phyloP scores from a whole-genome alignment of 2,797 vertebrate genomes.

The Malurus leucopterus region DNA sequence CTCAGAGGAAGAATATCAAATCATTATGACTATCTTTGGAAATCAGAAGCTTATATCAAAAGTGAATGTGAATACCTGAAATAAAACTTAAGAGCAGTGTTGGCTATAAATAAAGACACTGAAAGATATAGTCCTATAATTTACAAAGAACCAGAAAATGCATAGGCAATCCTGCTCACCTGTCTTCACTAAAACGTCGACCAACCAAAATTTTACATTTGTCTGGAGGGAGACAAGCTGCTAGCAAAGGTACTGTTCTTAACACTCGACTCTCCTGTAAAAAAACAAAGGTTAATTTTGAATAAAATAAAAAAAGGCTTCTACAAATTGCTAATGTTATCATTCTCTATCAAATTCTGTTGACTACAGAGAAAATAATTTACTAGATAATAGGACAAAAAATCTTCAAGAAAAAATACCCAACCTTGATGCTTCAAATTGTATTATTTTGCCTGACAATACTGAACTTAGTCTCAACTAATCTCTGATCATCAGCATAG shows the following conservation, averaged over 20 bases:
- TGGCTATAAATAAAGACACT: background rate
- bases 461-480: background rate
- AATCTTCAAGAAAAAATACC: background rate
- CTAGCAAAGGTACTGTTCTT: conserved; percentile 90
- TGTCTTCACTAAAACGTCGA: conserved; percentile 89
- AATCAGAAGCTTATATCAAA: background rate
- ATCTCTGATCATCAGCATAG: background rate
- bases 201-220: conserved; percentile 91
- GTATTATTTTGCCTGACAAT: background rate
- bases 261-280: conserved; percentile 90
- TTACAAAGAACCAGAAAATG: background rate
- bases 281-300: conserved; percentile 17
- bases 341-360: background rate
- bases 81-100: background rate
- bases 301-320: background rate
- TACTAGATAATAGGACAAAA: background rate
- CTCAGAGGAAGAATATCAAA: background rate
- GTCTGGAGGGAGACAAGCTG: conserved; percentile 87
- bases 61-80: background rate
- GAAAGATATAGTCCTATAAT: background rate
- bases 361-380: background rate
- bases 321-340: background rate
- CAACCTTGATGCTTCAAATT: background rate
- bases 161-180: conserved; percentile 69
- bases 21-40: background rate